These are phyloP conservation scores for Diplosoma virens DNA, from an alignment of 23 tunicate genomes.

Conservation along the genomic window DNA sequence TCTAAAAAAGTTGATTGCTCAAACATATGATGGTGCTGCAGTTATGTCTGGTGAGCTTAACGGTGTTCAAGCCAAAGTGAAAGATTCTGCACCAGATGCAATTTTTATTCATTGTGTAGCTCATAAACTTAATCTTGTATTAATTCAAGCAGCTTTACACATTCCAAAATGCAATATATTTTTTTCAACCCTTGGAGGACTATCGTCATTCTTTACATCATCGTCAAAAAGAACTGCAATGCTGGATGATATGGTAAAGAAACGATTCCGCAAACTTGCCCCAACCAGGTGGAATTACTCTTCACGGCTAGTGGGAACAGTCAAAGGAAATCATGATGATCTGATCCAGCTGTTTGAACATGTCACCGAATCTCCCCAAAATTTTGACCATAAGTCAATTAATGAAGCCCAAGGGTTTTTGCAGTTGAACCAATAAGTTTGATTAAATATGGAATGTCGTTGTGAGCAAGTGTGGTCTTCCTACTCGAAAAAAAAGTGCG, in stretches of 20 bases:
- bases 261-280: not conserved
- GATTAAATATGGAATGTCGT: not conserved
- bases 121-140: constrained; percentile 1
- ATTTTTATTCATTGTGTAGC: constrained; percentile 12
- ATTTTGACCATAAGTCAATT: not conserved
- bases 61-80: constrained; percentile 11
- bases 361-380: constrained; percentile 4
- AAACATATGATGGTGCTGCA: constrained; percentile 15
- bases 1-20: constrained; percentile 5
- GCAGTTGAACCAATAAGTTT: not conserved
- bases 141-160: not conserved
- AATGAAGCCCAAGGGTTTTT: constrained; percentile 13
- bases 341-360: not conserved
- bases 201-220: not conserved
- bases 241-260: not conserved
- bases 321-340: not conserved
- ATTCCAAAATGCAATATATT: constrained; percentile 1
- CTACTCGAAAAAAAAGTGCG: not conserved
- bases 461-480: not conserved
- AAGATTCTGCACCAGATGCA: constrained; percentile 14
- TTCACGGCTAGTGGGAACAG: constrained; percentile 2
- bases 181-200: constrained; percentile 3
- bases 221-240: not conserved
- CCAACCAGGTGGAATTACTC: not conserved
- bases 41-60: constrained; percentile 14